Percentiles rank a stretch among this genome's conserved stretches.
phyloP scores from a whole-genome alignment of 2,797 vertebrate species.

The Pseudochromis fuscus region DNA sequence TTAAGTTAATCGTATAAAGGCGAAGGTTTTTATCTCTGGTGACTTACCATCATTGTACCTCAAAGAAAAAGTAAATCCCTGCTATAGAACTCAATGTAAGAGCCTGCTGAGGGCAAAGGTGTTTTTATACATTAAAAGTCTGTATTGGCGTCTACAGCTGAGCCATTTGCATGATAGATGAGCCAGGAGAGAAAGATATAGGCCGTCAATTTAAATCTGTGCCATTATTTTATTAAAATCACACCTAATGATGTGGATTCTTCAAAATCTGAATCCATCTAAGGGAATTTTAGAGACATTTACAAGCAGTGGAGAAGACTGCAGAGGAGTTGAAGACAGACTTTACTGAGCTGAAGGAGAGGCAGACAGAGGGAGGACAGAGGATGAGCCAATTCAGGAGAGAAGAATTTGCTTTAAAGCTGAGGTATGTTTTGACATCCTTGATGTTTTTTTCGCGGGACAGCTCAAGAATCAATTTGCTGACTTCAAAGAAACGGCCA shows the following conservation, averaged over 20 bases:
- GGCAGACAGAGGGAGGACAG: background rate
- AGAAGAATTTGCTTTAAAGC: conserved; percentile 39
- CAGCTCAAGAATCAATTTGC: conserved; percentile 48
- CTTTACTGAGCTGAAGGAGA: conserved; percentile 1
- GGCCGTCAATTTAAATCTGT: background rate
- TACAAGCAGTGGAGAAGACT: background rate
- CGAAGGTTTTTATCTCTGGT: background rate
- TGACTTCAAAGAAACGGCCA: conserved; percentile 55
- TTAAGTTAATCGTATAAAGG: background rate
- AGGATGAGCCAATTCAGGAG: conserved; percentile 7
- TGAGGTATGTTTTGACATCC: conserved; percentile 36
- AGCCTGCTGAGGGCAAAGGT: background rate
- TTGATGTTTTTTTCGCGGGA: conserved; percentile 6
- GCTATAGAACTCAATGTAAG: background rate
- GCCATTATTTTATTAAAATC: background rate
- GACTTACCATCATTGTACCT: background rate
- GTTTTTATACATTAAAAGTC: background rate
- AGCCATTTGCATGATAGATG: background rate
- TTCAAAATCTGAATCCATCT: background rate
- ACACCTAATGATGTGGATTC: background rate
- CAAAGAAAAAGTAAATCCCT: background rate
- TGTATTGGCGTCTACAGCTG: background rate
- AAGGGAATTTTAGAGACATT: background rate
- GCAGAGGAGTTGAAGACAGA: background rate
- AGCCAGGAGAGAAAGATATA: background rate